Evolutionary conservation across 2,797 vertebrate species (phyloP).

Genomic region (Thaleichthys pacificus): DNA sequence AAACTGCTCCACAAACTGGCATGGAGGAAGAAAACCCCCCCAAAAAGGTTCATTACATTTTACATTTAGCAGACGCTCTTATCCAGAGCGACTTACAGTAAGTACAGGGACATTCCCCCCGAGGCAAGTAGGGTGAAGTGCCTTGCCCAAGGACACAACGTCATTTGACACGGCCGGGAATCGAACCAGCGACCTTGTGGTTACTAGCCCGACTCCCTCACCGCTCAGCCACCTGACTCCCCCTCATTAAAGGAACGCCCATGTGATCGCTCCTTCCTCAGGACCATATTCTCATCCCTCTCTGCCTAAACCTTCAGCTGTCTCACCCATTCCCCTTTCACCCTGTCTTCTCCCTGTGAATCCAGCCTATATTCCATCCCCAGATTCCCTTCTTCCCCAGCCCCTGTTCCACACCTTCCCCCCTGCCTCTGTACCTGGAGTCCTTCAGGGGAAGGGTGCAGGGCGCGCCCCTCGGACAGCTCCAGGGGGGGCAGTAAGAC

Average conservation of each 20-base stretch:
- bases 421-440: constrained; percentile 65
- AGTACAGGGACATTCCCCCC: no score
- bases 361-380: constrained; percentile 22
- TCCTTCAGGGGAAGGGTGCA: constrained; percentile 72
- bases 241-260: constrained; percentile 71
- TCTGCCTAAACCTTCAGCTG: neutral
- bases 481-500: constrained; percentile 71
- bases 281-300: neutral
- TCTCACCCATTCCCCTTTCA: neutral
- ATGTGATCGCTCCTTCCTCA: neutral
- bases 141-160: no score
- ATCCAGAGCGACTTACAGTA: no score
- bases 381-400: constrained; percentile 23
- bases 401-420: neutral
- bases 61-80: no score
- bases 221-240: no score
- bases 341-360: constrained; percentile 13
- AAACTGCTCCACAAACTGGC: constrained; percentile 77
- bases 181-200: no score
- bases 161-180: no score
- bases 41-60: constrained; percentile 54
- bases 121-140: no score
- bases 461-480: constrained; percentile 70
- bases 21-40: constrained; percentile 20
- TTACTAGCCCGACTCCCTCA: no score